These are phyloP conservation scores for Tiphia femorata DNA, from an alignment of 2,888 invertebrate genomes.

Conservation along the genomic window DNA sequence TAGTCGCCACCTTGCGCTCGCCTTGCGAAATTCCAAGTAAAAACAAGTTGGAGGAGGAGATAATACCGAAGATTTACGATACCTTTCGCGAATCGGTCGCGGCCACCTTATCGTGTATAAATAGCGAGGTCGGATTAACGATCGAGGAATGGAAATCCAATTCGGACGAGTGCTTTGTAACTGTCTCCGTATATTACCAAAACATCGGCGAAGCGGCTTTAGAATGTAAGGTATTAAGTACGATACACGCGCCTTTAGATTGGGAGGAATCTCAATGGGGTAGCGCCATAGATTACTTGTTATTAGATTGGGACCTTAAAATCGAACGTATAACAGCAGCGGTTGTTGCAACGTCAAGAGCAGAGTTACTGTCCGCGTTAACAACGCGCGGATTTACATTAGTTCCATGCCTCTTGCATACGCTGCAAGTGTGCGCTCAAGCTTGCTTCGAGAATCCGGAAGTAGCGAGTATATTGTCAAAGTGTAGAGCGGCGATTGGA, in stretches of 20 bases:
- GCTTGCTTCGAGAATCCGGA: conserved; percentile 66
- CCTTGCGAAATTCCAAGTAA: conserved; percentile 70
- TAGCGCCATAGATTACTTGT: conserved; percentile 60
- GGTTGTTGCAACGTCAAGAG: conserved; percentile 63
- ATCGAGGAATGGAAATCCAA: conserved; percentile 69
- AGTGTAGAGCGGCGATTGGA: conserved; percentile 66
- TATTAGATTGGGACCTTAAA: conserved; percentile 68
- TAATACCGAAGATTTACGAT: conserved; percentile 69
- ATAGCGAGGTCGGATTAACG: conserved; percentile 64
- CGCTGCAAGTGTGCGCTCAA: conserved; percentile 67
- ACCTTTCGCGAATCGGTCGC: conserved; percentile 64
- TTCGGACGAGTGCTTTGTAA: conserved; percentile 64
- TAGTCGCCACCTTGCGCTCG: conserved; percentile 68
- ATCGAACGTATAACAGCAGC: conserved; percentile 67
- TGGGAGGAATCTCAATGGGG: conserved; percentile 67
- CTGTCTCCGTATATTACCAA: conserved; percentile 68
- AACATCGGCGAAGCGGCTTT: conserved; percentile 62
- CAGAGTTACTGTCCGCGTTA: conserved; percentile 61
- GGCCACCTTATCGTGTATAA: conserved; percentile 53
- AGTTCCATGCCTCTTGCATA: conserved; percentile 69
- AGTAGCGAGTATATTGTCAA: conserved; percentile 62
- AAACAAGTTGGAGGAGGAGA: conserved; percentile 68
- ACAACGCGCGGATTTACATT: conserved; percentile 59
- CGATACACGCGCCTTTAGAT: conserved; percentile 66
- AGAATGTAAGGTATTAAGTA: conserved; percentile 67